Evolutionary conservation across 1,140 invertebrate species (phyloP).

Genomic region (Amphibalanus amphitrite): DNA sequence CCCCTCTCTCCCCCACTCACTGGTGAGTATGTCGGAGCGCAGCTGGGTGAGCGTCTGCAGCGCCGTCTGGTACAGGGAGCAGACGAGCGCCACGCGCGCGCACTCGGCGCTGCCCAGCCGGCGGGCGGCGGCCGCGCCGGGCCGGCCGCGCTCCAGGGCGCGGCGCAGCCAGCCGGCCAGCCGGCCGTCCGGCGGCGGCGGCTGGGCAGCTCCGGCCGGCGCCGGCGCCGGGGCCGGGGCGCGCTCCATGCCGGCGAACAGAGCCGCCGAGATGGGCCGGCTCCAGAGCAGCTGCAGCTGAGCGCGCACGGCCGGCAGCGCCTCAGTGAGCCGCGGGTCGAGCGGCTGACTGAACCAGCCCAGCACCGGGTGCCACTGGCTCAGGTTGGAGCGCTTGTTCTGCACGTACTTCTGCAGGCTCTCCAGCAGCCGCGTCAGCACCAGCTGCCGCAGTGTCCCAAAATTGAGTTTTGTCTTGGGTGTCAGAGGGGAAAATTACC

Average conservation of each 20-base stretch:
- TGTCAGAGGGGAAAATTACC: no score
- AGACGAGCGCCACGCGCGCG: conserved; percentile 61
- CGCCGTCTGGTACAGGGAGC: conserved; percentile 78
- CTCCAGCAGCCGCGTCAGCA: conserved; percentile 59
- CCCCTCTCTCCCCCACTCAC: conserved; percentile 29
- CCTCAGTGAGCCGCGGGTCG: conserved; percentile 62
- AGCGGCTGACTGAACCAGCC: conserved; percentile 89
- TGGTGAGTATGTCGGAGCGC: conserved; percentile 84
- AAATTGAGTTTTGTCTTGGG: no score
- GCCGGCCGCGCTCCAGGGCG: conserved; percentile 12
- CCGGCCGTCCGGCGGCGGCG: neutral
- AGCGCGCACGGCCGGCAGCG: conserved; percentile 54
- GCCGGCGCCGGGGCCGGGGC: neutral
- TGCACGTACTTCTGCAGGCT: conserved; percentile 69
- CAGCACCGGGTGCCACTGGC: conserved; percentile 91
- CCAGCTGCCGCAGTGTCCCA: conserved; percentile 49
- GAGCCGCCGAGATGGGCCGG: conserved; percentile 32
- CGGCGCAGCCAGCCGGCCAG: neutral
- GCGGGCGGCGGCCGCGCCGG: conserved; percentile 36
- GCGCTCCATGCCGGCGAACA: conserved; percentile 26
- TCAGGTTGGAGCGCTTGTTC: conserved; percentile 60
- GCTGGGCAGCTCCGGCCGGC: neutral
- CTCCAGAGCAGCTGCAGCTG: conserved; percentile 78
- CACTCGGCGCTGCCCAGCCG: conserved; percentile 63
- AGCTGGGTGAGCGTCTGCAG: conserved; percentile 77